A percentile compares a stretch with the other conserved stretches of the same genome.
Conservation (phyloP, 2,888 invertebrate species). For the Heliothis peltigera region DNA sequence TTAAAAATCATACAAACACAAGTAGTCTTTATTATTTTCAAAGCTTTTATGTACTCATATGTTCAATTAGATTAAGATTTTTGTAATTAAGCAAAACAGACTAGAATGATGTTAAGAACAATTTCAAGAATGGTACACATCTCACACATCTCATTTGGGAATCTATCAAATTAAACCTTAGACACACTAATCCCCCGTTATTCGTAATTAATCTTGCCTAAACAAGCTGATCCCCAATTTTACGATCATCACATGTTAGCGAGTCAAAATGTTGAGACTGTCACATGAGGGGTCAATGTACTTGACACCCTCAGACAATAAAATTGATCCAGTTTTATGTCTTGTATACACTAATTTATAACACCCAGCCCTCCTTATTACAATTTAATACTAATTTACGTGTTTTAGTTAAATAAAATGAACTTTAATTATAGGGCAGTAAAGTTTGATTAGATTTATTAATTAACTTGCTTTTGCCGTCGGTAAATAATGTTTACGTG, state of each 20-base stretch:
- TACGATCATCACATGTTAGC: slow-evolving; percentile 41
- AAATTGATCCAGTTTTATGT: slow-evolving; percentile 76
- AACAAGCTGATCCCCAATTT: slow-evolving; percentile 41
- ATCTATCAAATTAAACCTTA: slow-evolving; percentile 15
- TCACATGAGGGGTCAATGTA: slow-evolving; percentile 62
- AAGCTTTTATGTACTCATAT: no score
- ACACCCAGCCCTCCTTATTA: slow-evolving; percentile 51
- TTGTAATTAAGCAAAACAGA: neutral
- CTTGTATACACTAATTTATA: slow-evolving; percentile 82
- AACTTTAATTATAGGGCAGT: slow-evolving; percentile 26
- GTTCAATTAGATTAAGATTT: neutral
- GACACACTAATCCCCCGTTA: slow-evolving; percentile 33
- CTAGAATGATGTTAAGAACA: neutral
- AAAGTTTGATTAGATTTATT: slow-evolving; percentile 4
- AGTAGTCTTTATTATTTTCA: no score
- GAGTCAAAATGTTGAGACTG: slow-evolving; percentile 38
- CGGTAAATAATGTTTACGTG: no score
- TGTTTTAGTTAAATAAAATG: slow-evolving; percentile 35
- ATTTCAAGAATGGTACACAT: slow-evolving; percentile 11
- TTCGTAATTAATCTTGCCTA: slow-evolving; percentile 34
- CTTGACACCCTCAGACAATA: slow-evolving; percentile 69
- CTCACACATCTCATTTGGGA: neutral
- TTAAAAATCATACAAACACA: no score
- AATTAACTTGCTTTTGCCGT: neutral
- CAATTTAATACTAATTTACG: slow-evolving; percentile 20